A percentile compares a stretch with the other conserved stretches of the same genome.
Evolutionary conservation across 2,888 invertebrate genomes (phyloP).

Genomic region (Lithophane leautieri): DNA sequence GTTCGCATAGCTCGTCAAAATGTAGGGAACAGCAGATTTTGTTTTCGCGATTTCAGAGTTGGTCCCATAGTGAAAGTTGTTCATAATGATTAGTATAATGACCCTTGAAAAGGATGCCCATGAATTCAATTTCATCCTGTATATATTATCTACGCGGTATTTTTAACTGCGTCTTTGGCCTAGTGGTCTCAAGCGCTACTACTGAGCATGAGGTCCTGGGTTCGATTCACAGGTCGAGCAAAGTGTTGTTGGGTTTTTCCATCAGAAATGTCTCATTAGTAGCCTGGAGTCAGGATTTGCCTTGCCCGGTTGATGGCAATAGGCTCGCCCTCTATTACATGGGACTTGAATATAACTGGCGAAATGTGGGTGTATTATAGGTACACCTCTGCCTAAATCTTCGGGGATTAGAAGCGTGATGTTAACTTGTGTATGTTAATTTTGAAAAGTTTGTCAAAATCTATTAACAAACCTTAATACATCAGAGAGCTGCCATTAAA

Average conservation of each 20-base stretch:
- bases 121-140: too few species aligned
- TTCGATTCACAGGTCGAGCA: neutral
- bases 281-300: neutral
- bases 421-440: neutral
- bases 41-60: too few species aligned
- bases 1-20: too few species aligned
- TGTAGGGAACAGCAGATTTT: too few species aligned
- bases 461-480: too few species aligned
- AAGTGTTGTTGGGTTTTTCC: neutral
- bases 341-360: neutral
- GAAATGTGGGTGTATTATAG: neutral
- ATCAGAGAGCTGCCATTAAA: too few species aligned
- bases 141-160: neutral
- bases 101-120: too few species aligned
- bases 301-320: neutral
- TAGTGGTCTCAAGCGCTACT: neutral
- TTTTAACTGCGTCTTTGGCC: neutral
- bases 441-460: slow-evolving; percentile 16
- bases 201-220: neutral
- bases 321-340: neutral
- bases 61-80: too few species aligned
- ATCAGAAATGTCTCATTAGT: neutral
- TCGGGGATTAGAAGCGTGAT: too few species aligned
- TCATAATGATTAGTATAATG: too few species aligned
- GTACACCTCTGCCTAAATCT: neutral